phyloP scores from a whole-genome alignment of 2,113 vertebrate species.

The Gadus chalcogrammus region DNA sequence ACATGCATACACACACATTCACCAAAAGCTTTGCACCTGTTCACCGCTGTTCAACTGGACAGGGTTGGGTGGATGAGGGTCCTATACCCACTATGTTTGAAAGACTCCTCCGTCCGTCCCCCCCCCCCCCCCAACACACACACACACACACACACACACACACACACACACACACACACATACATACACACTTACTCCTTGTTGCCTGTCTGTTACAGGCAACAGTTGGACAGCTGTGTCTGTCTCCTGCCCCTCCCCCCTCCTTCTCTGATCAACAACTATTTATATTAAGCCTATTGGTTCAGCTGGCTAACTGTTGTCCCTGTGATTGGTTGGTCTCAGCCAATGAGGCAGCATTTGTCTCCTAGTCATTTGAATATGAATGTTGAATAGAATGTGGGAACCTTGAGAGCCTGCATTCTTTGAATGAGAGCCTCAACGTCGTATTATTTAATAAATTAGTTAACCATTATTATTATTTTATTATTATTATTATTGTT shows the following conservation, averaged over 20 bases:
- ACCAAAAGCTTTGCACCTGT: slow-evolving; percentile 69
- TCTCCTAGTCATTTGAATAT: slow-evolving; percentile 43
- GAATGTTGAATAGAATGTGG: slow-evolving; percentile 36
- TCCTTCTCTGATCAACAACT: slow-evolving; percentile 43
- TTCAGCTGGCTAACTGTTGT: slow-evolving; percentile 35
- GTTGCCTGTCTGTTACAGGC: slow-evolving; percentile 46
- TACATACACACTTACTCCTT: slow-evolving; percentile 25
- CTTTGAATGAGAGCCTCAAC: too few relatives aligned
- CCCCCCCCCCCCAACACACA: not conserved
- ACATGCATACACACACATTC: slow-evolving; percentile 39
- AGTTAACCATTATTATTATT: too few relatives aligned
- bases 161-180: slow-evolving; percentile 13
- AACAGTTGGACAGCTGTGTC: slow-evolving; percentile 65
- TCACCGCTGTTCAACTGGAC: slow-evolving; percentile 65
- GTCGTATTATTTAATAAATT: too few relatives aligned
- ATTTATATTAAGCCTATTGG: slow-evolving; percentile 49
- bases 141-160: too few relatives aligned
- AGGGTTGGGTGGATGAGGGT: slow-evolving; percentile 37
- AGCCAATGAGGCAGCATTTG: slow-evolving; percentile 26
- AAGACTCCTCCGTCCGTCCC: not conserved
- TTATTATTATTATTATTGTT: too few relatives aligned
- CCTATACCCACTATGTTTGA: slow-evolving; percentile 19
- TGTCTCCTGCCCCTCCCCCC: slow-evolving; percentile 42
- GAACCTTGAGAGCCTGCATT: too few relatives aligned
- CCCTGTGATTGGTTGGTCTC: slow-evolving; percentile 33